Evolutionary conservation across 2,797 vertebrate genomes (phyloP), one percentile per base, ranked within the genome.

Genomic region (Moxostoma hubbsi): DNA sequence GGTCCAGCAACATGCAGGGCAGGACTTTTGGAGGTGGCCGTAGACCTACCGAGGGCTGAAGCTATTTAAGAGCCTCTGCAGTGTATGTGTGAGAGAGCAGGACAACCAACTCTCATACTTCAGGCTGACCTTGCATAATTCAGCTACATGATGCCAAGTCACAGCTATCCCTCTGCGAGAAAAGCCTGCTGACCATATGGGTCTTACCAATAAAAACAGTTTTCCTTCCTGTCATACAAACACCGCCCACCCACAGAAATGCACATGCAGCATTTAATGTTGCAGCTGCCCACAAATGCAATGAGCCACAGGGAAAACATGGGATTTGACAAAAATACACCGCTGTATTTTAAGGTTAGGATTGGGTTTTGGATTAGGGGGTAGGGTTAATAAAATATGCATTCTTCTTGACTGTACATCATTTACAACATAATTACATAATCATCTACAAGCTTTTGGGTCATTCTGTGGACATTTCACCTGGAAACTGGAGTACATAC

Each of bases 91-190:
- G 65, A 64, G 67, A n/a, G 62, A 18, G 64, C 63, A 74, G 53
- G 63, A 68, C 68, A 71, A 70, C 59, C 76, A 79, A 51, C 67
- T 80, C 77, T 80, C 68, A 59, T 79, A 68, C 64, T 75, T 84
- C 61, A 75, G 73, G 81, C 85, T 86, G 84, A 88, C 85, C 87
- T 88, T 85, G 85, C 87, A 84, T 57, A 84, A 79, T 71, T 79
- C 73, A 82, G 74, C 79, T 72, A 61, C 64, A 81, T 69, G 84
- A 81, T 81, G 77, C 77, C 73, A 76, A 45, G 47, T 75, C 71
- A 82, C 72, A 77, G 79, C 74, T 15, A 54, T 80, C 63, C 54
- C 43, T 51, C 81, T 83, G 72, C 50, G 66, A 68, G 73, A 75
- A 77, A 77, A 81, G 81, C 82, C 83, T 86, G 82, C 76, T 84